Evolutionary conservation across 2,888 invertebrate species (phyloP), one percentile per base, ranked within the genome.

Genomic region (Nemotelus pantherinus): DNA sequence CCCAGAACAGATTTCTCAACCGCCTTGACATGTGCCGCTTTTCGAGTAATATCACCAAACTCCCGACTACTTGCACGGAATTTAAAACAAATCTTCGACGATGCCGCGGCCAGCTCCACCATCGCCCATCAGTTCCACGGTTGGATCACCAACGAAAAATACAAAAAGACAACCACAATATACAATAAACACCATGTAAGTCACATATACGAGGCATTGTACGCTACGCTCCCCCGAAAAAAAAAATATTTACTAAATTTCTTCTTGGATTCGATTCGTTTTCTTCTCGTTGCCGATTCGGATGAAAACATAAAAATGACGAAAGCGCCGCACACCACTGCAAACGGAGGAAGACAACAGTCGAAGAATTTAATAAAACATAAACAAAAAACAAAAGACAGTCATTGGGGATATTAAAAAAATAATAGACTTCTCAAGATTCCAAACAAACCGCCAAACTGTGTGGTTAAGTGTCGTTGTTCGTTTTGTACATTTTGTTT

Each of bases 371-470:
- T 25, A 25, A 25, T 25, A 25, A 25, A 25, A 25, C 25, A 63
- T 7, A 63, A 25, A 4, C 9, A 25, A 63, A 63, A 63, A 43
- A 74, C 10, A 43, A 47, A 53, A 41, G 9, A 70, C 10, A 25
- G 48, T 70, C 55, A 48, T 43, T 63, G 72, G 9, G 48, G 47
- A 53, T 47, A 47, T 74, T 74, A 60, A 63, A 41, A 25, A 43
- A 53, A 48, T 74, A 63, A 74, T 74, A 60, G 74, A 74, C 74
- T 74, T 41, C 50, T 74, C 74, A 74, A 57, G 39, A 58, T 60
- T n/a, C 48, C 50, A 48, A 72, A 57, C n/a, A 58, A 10, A 44
- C 47, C 25, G 47, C 44, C 47, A 41, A 72, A 55, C 55, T 65
- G 65, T 39, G 41, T 9, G 65, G 50, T 9, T 50, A 7, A 50